Evolutionary conservation across 2,888 invertebrate species (phyloP), one percentile per base, ranked within the genome.

Genomic region (Tenthredo distinguenda): DNA sequence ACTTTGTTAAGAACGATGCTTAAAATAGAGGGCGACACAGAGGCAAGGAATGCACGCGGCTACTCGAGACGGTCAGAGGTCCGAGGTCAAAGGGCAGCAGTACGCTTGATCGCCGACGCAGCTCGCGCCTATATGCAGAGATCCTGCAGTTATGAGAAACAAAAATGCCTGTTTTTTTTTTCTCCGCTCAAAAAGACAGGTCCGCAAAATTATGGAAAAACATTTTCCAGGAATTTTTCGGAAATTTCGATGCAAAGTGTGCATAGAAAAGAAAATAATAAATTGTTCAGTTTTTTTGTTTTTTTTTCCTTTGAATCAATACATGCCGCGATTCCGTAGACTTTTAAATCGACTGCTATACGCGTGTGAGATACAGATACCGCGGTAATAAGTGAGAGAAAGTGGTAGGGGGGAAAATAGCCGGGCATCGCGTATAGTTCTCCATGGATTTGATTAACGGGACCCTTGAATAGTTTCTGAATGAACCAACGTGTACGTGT

Each of bases 1-100:
- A 91, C 89, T 90, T 91, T 77, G 91, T 90, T 91, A 89, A 90
- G 90, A 89, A 89, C 88, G 84, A 86, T 86, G 89, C 90, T 92
- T 91, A 91, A 92, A 92, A 92, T 92, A 92, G 91, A 90, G 85
- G 87, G 88, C 92, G 92, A 91, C 92, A 91, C 91, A 92, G 90
- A 90, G 90, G 87, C 89, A 88, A 90, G 90, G 92, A 92, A 92
- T 92, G 92, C 91, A 92, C 91, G 90, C 5, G 79, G 79, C 62
- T 18, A 83, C 68, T 83, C 82, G 68, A 83, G 81, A 62, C 82
- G 68, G 82, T 65, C 82, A 68, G 65, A 83, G 82, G 82, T 43
- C 82, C 18, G 82, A 68, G 82, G 82, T 83, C 82, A 68, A 68
- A 68, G 68, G 82, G 65, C 82, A 62, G 47, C 31, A 65, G 81